Base-by-base conservation (phyloP, 1,140 invertebrate genomes). In the Papilio dardanus region DNA sequence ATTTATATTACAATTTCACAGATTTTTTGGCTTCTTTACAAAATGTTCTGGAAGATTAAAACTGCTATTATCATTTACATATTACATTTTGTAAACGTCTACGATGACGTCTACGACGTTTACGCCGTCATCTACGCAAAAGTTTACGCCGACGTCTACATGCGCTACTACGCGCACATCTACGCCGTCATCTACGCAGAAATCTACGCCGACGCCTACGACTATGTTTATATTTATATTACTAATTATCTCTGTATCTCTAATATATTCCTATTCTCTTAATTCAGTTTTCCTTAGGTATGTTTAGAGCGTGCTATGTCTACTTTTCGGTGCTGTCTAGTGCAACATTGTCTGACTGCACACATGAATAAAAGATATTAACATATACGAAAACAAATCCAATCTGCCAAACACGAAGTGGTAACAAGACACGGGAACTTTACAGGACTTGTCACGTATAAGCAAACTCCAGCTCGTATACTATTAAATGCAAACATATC, bases 301-400 rank as follows among this genome's bases (percentile, higher is more conserved):
- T 46, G 42, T 46, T 2, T 6, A 19, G n/a, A n/a, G 42, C 3
- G 19, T 46, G 6, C 19, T 46, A 19, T 16, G 4, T 42, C 14
- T 5, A 46, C n/a, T 19, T 30, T 30, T 62, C 30, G 4, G 54
- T 62, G 28, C 54, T 58, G 3, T 28, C 1, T 30, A 28, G 0
- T 58, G 24, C 6, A 62, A 62, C 24, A 62, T 62, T 28, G 54
- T 62, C 54, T 46, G 24, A 30, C 21, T 62, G 12, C 24, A 28
- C n/a, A 35, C 40, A 31, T 31, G 30, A 75, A 33, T 62, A 62
- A 62, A 62, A 30, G 77, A 75, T 86, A 88, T 88, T 87, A 86
- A 83, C 85, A 88, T 89, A 81, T 83, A 83, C 79, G 81, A 73
- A 82, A 88, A 88, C 87, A 88, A 88, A 89, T 89, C 85, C 87